Conservation (phyloP, 2,113 vertebrate species). For the Lophius piscatorius region DNA sequence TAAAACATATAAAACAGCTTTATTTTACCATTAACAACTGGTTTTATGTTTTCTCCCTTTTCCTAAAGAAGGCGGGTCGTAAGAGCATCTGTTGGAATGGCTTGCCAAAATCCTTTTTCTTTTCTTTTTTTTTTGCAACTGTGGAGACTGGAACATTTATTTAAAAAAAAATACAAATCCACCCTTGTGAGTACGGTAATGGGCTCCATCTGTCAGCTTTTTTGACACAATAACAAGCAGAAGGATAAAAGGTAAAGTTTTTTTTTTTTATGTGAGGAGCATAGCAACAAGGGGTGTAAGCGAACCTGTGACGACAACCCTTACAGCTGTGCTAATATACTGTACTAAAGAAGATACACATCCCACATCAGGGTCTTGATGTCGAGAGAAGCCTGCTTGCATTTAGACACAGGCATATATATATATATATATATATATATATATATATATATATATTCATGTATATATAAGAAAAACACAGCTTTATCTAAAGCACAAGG, state of each 20-base stretch:
- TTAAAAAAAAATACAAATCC: constrained; percentile 1
- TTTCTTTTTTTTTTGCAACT: too few relatives aligned
- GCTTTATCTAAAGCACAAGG: constrained; percentile 26
- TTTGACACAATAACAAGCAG: constrained; percentile 5
- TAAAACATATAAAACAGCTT: too few relatives aligned
- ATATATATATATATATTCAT: too few relatives aligned
- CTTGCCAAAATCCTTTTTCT: too few relatives aligned
- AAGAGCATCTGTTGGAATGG: too few relatives aligned
- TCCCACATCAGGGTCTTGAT: constrained; percentile 7
- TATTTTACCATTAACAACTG: too few relatives aligned
- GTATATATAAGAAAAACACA: constrained; percentile 43
- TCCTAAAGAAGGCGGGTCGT: too few relatives aligned
- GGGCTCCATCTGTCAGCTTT: background rate
- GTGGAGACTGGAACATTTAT: constrained; percentile 9
- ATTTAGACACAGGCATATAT: too few relatives aligned
- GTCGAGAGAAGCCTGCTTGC: background rate
- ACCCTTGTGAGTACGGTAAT: background rate
- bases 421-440: too few relatives aligned
- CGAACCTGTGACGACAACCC: constrained; percentile 20
- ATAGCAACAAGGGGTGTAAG: constrained; percentile 1
- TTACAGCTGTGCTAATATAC: constrained; percentile 21
- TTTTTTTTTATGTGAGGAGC: constrained; percentile 11
- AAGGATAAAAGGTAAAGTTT: constrained; percentile 13
- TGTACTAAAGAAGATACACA: constrained; percentile 8
- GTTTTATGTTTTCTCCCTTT: too few relatives aligned